A percentile compares a stretch with the other conserved stretches of the same genome.
Conservation (phyloP, 1,140 invertebrate genomes). For the Plutomurus gul region DNA sequence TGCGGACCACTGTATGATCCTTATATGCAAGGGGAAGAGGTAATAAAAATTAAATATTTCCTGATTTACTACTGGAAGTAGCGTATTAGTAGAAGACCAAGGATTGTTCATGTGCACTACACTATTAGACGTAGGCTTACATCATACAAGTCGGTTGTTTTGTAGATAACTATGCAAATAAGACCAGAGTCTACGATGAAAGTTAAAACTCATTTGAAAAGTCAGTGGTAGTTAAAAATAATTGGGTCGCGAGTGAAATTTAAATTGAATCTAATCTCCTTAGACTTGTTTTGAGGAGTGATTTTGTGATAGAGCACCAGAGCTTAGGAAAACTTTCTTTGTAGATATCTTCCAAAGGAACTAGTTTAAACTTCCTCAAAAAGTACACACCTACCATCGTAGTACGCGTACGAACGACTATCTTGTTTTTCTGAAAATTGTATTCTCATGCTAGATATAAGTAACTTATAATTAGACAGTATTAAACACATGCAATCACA, state of each 20-base stretch:
- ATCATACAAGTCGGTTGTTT: background rate
- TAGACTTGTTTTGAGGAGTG: background rate
- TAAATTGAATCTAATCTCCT: conserved; percentile 30
- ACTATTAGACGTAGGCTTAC: too few species aligned
- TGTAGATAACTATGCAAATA: conserved; percentile 19
- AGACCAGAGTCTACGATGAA: background rate
- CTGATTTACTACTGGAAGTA: background rate
- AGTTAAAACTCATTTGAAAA: conserved; percentile 17
- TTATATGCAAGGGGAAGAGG: background rate
- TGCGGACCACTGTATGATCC: background rate
- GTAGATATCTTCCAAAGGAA: background rate
- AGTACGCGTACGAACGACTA: too few species aligned
- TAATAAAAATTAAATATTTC: conserved; percentile 29
- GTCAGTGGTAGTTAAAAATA: conserved; percentile 30
- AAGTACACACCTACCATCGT: too few species aligned
- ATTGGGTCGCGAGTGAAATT: conserved; percentile 33
- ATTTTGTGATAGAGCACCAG: background rate
- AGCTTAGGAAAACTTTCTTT: too few species aligned
- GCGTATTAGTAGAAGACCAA: too few species aligned
- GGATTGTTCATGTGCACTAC: too few species aligned
- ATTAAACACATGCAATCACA: too few species aligned
- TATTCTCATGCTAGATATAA: too few species aligned
- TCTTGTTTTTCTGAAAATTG: too few species aligned
- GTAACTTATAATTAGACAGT: too few species aligned
- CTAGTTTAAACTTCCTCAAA: background rate